Percentiles rank a stretch among this genome's conserved stretches.
phyloP scores from a whole-genome alignment of 92 coral and sea anemone species.

The Zoanthus gigantus region DNA sequence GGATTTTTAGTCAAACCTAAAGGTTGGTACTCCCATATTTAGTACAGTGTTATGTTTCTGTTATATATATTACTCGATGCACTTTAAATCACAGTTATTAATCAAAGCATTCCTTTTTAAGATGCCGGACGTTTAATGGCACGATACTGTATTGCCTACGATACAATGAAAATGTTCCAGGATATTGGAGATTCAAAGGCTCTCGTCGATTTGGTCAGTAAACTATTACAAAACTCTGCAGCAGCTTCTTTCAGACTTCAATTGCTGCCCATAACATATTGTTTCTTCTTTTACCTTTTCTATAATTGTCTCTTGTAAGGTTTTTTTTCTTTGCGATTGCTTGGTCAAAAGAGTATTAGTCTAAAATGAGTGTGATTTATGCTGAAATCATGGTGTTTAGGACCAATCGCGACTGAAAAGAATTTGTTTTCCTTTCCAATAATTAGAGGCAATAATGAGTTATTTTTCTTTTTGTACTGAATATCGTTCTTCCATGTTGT shows the following conservation, averaged over 20 bases:
- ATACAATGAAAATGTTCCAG: constrained; percentile 89
- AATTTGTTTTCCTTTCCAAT: too few species aligned
- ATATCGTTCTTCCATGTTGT: neutral
- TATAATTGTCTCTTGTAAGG: too few species aligned
- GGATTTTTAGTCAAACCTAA: constrained; percentile 94
- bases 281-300: too few species aligned
- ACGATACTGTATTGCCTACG: constrained; percentile 95
- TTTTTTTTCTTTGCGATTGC: too few species aligned
- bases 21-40: constrained; percentile 60
- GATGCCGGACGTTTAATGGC: constrained; percentile 98
- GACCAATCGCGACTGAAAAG: too few species aligned
- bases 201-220: constrained; percentile 86
- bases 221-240: neutral
- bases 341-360: too few species aligned
- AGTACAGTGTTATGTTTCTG: neutral
- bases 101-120: neutral
- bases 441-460: too few species aligned
- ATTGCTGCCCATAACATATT: too few species aligned
- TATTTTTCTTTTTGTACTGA: neutral
- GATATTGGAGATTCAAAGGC: constrained; percentile 77
- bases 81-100: too few species aligned
- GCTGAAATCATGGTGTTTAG: too few species aligned
- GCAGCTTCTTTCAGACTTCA: too few species aligned
- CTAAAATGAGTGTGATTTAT: too few species aligned
- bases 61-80: neutral